Conservation (phyloP, 2,113 vertebrate species). For the Centropus bengalensis region DNA sequence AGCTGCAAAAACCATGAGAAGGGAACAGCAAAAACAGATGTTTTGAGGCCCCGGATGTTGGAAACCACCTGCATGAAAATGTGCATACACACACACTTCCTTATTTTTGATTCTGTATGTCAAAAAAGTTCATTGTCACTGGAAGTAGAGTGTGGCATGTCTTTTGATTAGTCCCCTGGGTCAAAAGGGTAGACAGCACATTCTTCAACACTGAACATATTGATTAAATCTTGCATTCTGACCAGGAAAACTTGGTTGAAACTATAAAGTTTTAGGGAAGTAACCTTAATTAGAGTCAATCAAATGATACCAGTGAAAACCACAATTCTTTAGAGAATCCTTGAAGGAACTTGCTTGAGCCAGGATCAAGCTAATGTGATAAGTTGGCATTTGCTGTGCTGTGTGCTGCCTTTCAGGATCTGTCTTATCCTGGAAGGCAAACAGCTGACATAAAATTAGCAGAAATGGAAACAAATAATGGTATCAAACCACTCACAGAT, state of each 20-base stretch:
- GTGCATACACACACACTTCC: not conserved
- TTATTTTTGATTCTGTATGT: not conserved
- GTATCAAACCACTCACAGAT: not conserved
- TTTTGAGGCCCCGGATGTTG: not conserved
- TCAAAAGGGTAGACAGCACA: not conserved
- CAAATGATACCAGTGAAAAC: not conserved
- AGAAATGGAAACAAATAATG: not conserved
- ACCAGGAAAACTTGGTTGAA: not conserved
- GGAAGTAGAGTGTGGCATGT: not conserved
- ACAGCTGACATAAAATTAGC: not conserved
- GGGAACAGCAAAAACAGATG: constrained; percentile 4
- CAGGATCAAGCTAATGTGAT: not conserved
- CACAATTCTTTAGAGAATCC: not conserved
- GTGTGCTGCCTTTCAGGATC: not conserved
- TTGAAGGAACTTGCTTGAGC: not conserved
- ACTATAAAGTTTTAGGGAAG: not conserved
- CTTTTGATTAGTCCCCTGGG: not conserved
- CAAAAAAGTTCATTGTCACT: not conserved
- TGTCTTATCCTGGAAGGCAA: not conserved
- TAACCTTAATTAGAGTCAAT: not conserved
- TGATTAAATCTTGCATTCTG: not conserved
- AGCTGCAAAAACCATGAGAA: not conserved
- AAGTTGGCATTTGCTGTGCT: not conserved
- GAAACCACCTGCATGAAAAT: not conserved
- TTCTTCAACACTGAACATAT: not conserved